Evolutionary conservation across 2,888 invertebrate species (phyloP).

Genomic region (Nineta flava): DNA sequence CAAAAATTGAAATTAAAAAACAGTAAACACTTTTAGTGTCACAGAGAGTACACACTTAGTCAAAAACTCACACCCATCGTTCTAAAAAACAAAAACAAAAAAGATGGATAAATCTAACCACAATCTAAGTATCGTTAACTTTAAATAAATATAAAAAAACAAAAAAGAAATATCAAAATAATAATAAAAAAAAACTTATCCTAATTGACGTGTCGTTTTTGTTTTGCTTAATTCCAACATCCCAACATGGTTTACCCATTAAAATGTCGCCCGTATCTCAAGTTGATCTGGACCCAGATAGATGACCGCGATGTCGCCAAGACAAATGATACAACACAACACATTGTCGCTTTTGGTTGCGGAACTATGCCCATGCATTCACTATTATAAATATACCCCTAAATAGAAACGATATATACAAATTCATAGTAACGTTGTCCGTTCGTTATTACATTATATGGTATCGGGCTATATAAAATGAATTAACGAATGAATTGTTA

Average conservation of each 20-base stretch:
- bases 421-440: no score
- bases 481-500: no score
- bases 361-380: not conserved
- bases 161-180: conserved; percentile 4
- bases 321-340: conserved; percentile 27
- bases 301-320: conserved; percentile 37
- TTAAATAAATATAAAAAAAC: not conserved
- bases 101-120: not conserved
- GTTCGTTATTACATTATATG: no score
- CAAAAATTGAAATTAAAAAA: no score
- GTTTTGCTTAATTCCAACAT: conserved; percentile 42
- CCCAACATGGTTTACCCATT: conserved; percentile 54
- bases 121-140: not conserved
- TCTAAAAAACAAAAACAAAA: not conserved
- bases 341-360: not conserved
- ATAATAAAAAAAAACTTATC: conserved; percentile 25
- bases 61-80: not conserved
- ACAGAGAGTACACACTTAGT: not conserved
- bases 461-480: no score
- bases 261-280: conserved; percentile 46
- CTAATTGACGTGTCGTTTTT: conserved; percentile 55
- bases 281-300: conserved; percentile 39
- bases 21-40: no score
- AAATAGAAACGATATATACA: no score
- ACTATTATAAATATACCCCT: no score